phyloP scores from a whole-genome alignment of 2,888 invertebrate genomes.

The Caenorhabditis wallacei region DNA sequence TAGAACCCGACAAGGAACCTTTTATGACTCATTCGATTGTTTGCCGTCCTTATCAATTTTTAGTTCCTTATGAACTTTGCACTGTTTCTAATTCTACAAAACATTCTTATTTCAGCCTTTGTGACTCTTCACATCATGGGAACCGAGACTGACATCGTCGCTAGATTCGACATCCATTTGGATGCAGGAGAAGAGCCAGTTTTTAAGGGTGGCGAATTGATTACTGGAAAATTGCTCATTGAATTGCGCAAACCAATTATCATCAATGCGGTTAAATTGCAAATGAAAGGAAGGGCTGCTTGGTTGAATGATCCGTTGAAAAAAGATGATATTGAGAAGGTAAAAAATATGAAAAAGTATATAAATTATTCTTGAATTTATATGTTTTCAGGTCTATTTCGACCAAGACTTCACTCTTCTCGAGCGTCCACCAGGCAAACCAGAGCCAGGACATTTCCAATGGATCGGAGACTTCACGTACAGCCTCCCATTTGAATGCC shows the following conservation, averaged over 20 bases:
- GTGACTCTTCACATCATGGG: slow-evolving; percentile 47
- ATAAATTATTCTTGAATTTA: background rate
- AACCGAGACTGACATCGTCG: slow-evolving; percentile 63
- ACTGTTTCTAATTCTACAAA: background rate
- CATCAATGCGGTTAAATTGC: slow-evolving; percentile 72
- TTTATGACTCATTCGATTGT: background rate
- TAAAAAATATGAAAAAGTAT: background rate
- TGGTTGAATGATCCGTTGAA: slow-evolving; percentile 73
- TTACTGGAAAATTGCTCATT: slow-evolving; percentile 69
- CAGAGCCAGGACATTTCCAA: slow-evolving; percentile 81
- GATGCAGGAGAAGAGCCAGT: slow-evolving; percentile 69
- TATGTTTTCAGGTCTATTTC: slow-evolving; percentile 76
- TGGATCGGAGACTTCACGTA: slow-evolving; percentile 81
- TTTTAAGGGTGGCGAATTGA: slow-evolving; percentile 72
- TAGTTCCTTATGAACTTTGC: background rate
- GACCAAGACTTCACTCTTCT: slow-evolving; percentile 81
- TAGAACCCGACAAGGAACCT: background rate
- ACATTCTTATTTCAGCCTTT: background rate
- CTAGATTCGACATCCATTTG: slow-evolving; percentile 68
- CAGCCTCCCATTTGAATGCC: slow-evolving; percentile 81
- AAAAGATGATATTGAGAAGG: slow-evolving; percentile 75
- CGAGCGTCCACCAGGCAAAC: slow-evolving; percentile 82
- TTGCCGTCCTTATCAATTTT: background rate
- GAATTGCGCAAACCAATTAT: slow-evolving; percentile 69
- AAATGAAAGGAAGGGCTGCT: slow-evolving; percentile 75